Percentiles rank a stretch among this genome's conserved stretches.
Evolutionary conservation across 2,888 invertebrate species (phyloP).

Genomic region (Elgonia sp.): DNA sequence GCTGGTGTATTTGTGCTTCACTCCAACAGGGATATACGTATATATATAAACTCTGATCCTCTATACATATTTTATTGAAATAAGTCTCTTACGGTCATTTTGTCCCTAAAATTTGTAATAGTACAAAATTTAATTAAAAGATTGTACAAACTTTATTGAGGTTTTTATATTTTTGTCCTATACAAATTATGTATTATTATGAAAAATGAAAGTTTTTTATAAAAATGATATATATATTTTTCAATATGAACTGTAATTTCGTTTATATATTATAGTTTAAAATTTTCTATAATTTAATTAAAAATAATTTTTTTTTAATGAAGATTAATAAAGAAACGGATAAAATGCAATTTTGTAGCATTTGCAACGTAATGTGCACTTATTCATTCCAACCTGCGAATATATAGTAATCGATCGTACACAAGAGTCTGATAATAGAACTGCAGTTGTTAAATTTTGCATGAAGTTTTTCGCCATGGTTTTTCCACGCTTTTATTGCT

Average conservation of each 20-base stretch:
- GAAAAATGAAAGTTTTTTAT: no score
- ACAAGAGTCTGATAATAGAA: conserved; percentile 52
- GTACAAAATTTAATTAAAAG: no score
- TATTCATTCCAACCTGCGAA: conserved; percentile 33
- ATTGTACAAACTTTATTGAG: no score
- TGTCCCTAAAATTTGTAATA: no score
- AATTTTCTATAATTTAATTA: no score
- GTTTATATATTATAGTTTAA: no score
- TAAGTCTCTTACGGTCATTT: background rate
- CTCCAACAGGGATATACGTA: background rate
- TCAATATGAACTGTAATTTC: no score
- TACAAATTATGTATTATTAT: no score
- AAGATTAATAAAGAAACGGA: background rate
- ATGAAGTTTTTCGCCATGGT: conserved; percentile 37
- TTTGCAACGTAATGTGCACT: conserved; percentile 27
- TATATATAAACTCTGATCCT: no score
- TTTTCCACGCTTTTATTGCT: conserved; percentile 38
- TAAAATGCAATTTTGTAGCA: conserved; percentile 10
- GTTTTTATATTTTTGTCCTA: no score
- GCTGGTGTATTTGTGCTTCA: background rate
- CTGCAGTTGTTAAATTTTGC: conserved; percentile 52
- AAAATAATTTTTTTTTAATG: no score
- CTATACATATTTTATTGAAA: background rate
- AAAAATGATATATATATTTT: no score
- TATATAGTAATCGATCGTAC: conserved; percentile 50